A percentile compares a stretch with the other conserved stretches of the same genome.
phyloP scores from a whole-genome alignment of 1,140 invertebrate species.

The Radopholus similis region DNA sequence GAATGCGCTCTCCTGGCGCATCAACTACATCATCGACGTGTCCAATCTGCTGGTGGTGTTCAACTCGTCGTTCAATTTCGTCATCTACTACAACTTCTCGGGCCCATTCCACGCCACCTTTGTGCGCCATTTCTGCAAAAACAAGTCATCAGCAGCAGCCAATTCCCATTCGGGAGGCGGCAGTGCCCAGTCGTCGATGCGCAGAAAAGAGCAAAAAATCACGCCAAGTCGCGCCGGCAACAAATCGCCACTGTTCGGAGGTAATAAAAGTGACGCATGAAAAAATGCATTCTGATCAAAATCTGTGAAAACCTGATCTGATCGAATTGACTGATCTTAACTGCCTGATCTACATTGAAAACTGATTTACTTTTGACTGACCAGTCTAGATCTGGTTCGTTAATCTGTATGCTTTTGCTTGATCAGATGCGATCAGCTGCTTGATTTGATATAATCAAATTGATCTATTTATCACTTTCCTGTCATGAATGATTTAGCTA shows the following conservation, averaged over 20 bases:
- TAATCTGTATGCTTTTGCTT: no score
- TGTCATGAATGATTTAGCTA: no score
- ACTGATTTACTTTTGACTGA: no score
- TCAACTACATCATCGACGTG: constrained; percentile 58
- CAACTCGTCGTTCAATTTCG: constrained; percentile 55
- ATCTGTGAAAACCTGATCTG: no score
- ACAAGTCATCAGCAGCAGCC: not conserved
- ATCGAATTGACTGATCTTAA: no score
- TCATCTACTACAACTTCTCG: constrained; percentile 48
- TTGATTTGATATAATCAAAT: no score
- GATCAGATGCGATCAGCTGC: no score
- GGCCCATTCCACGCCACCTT: constrained; percentile 38
- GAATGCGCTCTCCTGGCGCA: constrained; percentile 33
- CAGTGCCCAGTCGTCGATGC: not conserved
- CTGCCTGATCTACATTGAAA: no score
- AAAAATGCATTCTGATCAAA: no score
- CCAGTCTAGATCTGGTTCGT: no score
- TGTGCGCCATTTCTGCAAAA: constrained; percentile 25
- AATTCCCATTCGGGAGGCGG: not conserved
- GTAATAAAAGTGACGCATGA: no score
- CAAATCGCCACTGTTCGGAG: not conserved
- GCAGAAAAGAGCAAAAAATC: not conserved
- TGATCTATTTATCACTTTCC: no score
- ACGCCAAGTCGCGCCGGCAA: not conserved
- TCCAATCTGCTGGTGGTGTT: constrained; percentile 58